Evolutionary conservation across 2,888 invertebrate species (phyloP).

Genomic region (Mimachlamys varia): DNA sequence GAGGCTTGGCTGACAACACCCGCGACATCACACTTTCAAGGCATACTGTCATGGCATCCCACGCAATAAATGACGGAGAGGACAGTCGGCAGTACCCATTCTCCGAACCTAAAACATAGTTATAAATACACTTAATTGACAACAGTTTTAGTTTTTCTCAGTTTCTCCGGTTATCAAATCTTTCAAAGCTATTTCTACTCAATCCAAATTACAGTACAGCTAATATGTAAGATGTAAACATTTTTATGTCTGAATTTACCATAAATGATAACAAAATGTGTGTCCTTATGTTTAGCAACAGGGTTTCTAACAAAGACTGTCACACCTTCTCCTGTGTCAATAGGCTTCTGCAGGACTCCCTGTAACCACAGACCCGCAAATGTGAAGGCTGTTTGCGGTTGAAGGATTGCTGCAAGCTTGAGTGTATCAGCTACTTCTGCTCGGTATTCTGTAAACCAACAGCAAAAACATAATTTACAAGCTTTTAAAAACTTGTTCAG

Average conservation of each 20-base stretch:
- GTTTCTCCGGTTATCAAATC: background rate
- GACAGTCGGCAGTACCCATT: conserved; percentile 81
- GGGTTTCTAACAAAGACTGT: background rate
- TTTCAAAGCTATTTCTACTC: background rate
- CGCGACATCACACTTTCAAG: conserved; percentile 92
- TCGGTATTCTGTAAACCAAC: conserved; percentile 83
- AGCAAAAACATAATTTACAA: background rate
- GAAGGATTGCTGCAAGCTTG: conserved; percentile 90
- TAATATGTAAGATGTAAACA: too few species aligned
- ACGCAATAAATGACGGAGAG: conserved; percentile 85
- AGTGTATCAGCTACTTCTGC: conserved; percentile 90
- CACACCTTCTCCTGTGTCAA: conserved; percentile 72
- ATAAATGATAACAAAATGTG: too few species aligned
- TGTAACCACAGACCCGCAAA: conserved; percentile 93
- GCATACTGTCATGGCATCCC: conserved; percentile 81
- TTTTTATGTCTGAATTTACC: too few species aligned
- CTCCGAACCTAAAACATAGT: conserved; percentile 48
- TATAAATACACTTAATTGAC: background rate
- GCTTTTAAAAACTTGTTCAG: too few species aligned
- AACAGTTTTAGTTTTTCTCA: background rate
- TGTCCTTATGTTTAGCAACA: too few species aligned
- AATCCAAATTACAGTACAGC: too few species aligned
- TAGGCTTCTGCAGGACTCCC: conserved; percentile 84
- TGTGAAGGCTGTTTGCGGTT: conserved; percentile 91
- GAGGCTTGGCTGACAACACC: conserved; percentile 84